Conservation (phyloP, 2,888 invertebrate genomes). For the Cataglyphis livida region DNA sequence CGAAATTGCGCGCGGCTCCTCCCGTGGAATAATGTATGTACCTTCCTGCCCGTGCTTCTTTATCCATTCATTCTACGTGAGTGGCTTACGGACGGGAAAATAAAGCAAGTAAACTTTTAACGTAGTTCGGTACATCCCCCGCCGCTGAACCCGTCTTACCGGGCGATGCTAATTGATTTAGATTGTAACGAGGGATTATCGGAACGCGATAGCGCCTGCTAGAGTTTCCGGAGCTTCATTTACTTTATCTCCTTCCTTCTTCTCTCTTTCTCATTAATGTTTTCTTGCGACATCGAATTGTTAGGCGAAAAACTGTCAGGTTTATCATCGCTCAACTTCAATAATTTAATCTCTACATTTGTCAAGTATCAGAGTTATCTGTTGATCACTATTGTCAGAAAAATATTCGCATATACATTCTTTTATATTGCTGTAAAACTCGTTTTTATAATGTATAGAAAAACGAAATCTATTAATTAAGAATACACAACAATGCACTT, state of each 20-base stretch:
- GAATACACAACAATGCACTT: neutral
- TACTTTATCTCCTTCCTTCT: conserved; percentile 14
- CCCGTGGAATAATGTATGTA: conserved; percentile 61
- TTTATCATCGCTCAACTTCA: neutral
- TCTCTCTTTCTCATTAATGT: conserved; percentile 25
- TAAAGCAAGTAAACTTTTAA: conserved; percentile 71
- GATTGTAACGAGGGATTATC: conserved; percentile 54
- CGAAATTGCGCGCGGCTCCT: conserved; percentile 65
- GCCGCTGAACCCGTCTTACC: conserved; percentile 40
- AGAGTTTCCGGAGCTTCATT: conserved; percentile 32
- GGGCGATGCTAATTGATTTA: conserved; percentile 54
- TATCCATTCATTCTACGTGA: conserved; percentile 74
- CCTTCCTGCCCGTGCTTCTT: conserved; percentile 53
- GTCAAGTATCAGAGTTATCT: neutral
- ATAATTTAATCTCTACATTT: neutral
- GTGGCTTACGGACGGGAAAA: conserved; percentile 68
- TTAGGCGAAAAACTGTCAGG: neutral
- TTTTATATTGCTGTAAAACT: neutral
- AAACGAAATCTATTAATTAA: neutral
- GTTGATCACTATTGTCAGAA: neutral
- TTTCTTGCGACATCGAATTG: conserved; percentile 7
- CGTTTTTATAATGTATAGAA: neutral
- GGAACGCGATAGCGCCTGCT: conserved; percentile 45
- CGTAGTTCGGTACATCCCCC: conserved; percentile 68
- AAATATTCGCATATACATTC: neutral